These are phyloP conservation scores for Brienomyrus longianalis DNA, from an alignment of 2,113 vertebrate genomes.

Conservation along the genomic window DNA sequence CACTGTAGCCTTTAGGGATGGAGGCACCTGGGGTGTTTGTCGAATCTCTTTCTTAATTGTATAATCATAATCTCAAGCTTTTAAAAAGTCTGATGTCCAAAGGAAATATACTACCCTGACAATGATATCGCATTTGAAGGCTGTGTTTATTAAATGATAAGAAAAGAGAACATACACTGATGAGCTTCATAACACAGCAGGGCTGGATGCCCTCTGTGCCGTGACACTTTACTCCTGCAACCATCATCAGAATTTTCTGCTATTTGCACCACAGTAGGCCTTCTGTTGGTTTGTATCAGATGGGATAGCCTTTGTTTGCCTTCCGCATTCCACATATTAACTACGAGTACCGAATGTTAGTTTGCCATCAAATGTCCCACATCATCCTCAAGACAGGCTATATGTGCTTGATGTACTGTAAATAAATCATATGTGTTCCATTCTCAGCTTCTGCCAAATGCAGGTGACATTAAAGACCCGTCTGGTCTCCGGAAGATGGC, in stretches of 20 bases:
- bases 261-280: background rate
- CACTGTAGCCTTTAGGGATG: background rate
- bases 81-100: background rate
- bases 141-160: background rate
- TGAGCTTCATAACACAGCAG: background rate
- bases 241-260: background rate
- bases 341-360: background rate
- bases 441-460: background rate
- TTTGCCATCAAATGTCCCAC: background rate
- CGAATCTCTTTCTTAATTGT: background rate
- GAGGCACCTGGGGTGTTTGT: background rate
- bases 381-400: background rate
- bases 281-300: background rate
- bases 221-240: background rate
- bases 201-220: background rate
- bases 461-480: background rate
- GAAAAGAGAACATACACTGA: background rate
- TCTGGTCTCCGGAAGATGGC: background rate
- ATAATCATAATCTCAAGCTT: background rate
- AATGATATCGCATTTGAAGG: background rate
- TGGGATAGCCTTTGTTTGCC: background rate
- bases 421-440: background rate
- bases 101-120: background rate
- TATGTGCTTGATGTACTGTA: background rate
- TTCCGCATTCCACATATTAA: background rate